phyloP scores from a whole-genome alignment of 1,140 invertebrate species.

The Bombus terrestris region DNA sequence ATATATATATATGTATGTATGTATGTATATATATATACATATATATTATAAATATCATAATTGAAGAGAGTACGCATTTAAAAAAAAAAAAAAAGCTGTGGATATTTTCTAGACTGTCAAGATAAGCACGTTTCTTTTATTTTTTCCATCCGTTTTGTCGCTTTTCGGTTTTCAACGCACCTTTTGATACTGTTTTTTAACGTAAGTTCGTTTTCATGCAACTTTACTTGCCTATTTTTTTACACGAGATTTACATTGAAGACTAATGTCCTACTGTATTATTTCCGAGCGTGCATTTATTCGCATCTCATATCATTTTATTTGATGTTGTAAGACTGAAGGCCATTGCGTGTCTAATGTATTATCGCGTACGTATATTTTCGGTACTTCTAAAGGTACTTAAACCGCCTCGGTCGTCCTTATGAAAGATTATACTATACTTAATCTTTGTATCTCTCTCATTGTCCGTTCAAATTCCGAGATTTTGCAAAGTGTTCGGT shows the following conservation, averaged over 20 bases:
- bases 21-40: slow-evolving; percentile 71
- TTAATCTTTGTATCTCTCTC: slow-evolving; percentile 28
- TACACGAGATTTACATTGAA: slow-evolving; percentile 63
- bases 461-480: background rate
- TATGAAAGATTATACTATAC: slow-evolving; percentile 24
- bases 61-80: slow-evolving; percentile 61
- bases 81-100: slow-evolving; percentile 49
- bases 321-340: slow-evolving; percentile 58
- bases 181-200: slow-evolving; percentile 63
- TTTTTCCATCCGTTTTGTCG: slow-evolving; percentile 35
- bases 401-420: slow-evolving; percentile 41
- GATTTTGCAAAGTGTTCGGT: background rate
- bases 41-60: slow-evolving; percentile 69
- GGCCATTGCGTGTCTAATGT: slow-evolving; percentile 49
- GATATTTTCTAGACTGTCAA: slow-evolving; percentile 68
- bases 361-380: slow-evolving; percentile 29
- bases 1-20: slow-evolving; percentile 71
- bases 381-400: slow-evolving; percentile 55
- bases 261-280: slow-evolving; percentile 29
- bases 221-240: slow-evolving; percentile 58
- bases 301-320: slow-evolving; percentile 41
- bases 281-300: slow-evolving; percentile 49
- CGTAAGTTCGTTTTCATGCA: slow-evolving; percentile 62
- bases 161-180: slow-evolving; percentile 62
- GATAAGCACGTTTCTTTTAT: slow-evolving; percentile 46